Percentiles rank a stretch among this genome's conserved stretches.
Evolutionary conservation across 2,113 vertebrate species (phyloP).

Genomic region (Anarrhichthys ocellatus): DNA sequence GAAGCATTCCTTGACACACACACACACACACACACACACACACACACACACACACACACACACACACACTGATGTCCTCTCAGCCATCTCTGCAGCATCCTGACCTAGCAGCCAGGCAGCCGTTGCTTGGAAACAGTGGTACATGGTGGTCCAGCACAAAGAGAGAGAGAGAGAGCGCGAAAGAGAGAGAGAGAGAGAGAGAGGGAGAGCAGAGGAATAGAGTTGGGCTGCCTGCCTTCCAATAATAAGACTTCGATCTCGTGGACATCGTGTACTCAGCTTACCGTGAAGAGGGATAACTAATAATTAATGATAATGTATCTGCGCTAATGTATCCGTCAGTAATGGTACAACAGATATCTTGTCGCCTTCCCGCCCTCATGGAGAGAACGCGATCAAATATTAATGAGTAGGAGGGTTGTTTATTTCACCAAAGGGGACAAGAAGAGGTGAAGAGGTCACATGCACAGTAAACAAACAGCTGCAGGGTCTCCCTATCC

Average conservation of each 20-base stretch:
- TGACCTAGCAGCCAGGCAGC: constrained; percentile 73
- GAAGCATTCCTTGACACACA: constrained; percentile 44
- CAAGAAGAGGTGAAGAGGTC: constrained; percentile 4
- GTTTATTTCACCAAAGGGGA: constrained; percentile 12
- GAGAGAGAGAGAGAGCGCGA: constrained; percentile 40
- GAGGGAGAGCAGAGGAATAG: constrained; percentile 37
- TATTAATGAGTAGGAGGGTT: neutral
- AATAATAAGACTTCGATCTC: constrained; percentile 67
- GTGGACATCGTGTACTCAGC: constrained; percentile 68
- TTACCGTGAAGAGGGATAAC: constrained; percentile 34
- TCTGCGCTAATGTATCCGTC: constrained; percentile 32
- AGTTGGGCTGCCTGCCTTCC: constrained; percentile 61
- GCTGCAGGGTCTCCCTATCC: constrained; percentile 7
- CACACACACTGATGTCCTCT: constrained; percentile 53
- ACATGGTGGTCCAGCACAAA: constrained; percentile 58
- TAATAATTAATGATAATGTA: constrained; percentile 65
- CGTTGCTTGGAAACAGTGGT: constrained; percentile 81
- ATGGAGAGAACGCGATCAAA: neutral
- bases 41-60: constrained; percentile 6
- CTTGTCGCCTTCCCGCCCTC: neutral
- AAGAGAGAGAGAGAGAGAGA: constrained; percentile 24
- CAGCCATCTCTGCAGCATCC: constrained; percentile 76
- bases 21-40: constrained; percentile 20
- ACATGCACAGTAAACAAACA: constrained; percentile 22
- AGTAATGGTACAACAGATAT: constrained; percentile 19